Evolutionary conservation across 2,113 vertebrate genomes (phyloP).

Genomic region (Rostratula benghalensis): DNA sequence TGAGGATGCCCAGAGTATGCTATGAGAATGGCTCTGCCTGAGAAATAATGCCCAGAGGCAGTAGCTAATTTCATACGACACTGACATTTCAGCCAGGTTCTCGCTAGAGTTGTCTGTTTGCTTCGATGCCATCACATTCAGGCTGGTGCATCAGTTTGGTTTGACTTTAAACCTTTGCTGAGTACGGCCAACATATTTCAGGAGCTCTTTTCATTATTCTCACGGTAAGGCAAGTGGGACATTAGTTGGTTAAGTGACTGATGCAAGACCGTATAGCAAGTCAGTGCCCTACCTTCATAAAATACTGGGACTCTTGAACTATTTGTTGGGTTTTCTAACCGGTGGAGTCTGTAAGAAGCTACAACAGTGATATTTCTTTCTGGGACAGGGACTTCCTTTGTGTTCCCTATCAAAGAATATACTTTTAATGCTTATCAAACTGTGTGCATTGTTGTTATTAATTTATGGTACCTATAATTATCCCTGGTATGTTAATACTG

Average conservation of each 20-base stretch:
- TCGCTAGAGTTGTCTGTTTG: not conserved
- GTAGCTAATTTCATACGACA: not conserved
- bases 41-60: not conserved
- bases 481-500: constrained; percentile 7
- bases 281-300: not conserved
- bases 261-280: not conserved
- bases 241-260: not conserved
- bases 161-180: not conserved
- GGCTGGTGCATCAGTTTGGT: not conserved
- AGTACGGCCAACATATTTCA: not conserved
- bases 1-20: not conserved
- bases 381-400: not conserved
- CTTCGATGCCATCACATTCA: not conserved
- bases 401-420: not conserved
- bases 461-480: constrained; percentile 48
- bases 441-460: not conserved
- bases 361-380: not conserved
- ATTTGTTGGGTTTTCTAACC: not conserved
- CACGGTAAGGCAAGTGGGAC: not conserved
- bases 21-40: not conserved
- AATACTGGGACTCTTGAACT: not conserved
- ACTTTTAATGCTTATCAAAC: not conserved
- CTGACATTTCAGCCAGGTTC: not conserved
- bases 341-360: not conserved
- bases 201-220: not conserved